Conservation (phyloP, 2,797 vertebrate species). For the Cynopterus sphinx region DNA sequence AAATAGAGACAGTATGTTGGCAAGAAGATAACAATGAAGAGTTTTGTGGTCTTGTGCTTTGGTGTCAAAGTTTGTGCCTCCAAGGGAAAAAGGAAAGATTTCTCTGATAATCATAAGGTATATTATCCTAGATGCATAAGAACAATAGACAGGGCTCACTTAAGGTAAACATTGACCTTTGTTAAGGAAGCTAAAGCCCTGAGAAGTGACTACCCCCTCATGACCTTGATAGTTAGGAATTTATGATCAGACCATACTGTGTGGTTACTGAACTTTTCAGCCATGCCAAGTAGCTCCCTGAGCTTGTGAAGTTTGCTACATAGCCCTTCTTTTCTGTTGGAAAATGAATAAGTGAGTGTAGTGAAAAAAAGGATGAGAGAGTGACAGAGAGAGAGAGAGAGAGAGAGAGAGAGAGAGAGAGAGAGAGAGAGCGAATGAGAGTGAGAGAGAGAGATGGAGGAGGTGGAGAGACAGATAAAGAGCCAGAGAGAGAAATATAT, state of each 20-base stretch:
- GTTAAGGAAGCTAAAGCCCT: no score
- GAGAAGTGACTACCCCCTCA: no score
- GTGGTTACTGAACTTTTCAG: no score
- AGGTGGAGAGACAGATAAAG: no score
- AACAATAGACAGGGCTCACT: no score
- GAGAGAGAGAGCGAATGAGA: fast-evolving
- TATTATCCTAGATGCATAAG: background rate
- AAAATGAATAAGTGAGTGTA: background rate
- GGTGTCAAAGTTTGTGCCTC: background rate
- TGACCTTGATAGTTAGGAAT: no score
- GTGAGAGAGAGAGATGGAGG: background rate
- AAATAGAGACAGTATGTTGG: background rate
- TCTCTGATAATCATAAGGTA: background rate
- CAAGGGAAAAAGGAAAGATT: background rate
- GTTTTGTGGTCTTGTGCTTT: background rate
- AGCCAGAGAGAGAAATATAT: no score
- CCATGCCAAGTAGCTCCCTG: no score
- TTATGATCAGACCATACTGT: no score
- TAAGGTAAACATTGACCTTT: no score
- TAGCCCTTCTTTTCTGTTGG: no score
- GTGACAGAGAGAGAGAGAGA: background rate
- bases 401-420: background rate
- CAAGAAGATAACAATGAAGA: background rate
- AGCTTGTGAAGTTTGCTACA: no score
- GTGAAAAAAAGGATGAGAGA: background rate